These are phyloP conservation scores for Silurus asotus DNA, from an alignment of 2,113 vertebrate species.

Conservation along the genomic window DNA sequence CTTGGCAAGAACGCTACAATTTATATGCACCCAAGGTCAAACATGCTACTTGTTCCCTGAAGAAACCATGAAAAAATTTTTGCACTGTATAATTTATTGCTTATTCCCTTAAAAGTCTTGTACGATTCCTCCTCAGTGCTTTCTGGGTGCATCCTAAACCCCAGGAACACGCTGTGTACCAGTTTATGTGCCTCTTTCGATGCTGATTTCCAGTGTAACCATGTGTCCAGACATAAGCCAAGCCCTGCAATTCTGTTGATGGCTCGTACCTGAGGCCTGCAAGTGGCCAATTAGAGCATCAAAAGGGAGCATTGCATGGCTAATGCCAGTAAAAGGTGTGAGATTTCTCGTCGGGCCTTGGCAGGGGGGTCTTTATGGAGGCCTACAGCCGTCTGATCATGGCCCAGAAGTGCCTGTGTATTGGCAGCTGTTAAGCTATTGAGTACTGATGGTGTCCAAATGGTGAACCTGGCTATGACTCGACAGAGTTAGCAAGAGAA, in stretches of 20 bases:
- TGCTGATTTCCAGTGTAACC: neutral
- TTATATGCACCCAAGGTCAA: conserved; percentile 68
- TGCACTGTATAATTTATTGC: neutral
- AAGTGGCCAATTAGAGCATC: conserved; percentile 77
- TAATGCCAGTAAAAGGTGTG: conserved; percentile 79
- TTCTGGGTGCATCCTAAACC: neutral
- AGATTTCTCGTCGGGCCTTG: conserved; percentile 77
- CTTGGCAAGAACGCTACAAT: conserved; percentile 67
- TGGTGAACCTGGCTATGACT: conserved; percentile 63
- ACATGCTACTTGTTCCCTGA: conserved; percentile 60
- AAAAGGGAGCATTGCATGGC: conserved; percentile 75
- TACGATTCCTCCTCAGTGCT: neutral
- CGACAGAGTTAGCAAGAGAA: neutral
- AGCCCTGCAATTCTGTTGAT: conserved; percentile 4
- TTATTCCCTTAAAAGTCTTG: neutral
- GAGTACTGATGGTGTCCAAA: conserved; percentile 69
- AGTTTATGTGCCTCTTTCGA: neutral
- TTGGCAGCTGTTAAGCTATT: conserved; percentile 77
- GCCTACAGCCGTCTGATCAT: conserved; percentile 75
- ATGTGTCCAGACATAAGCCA: neutral
- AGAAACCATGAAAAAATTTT: neutral
- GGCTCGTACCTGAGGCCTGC: conserved; percentile 55
- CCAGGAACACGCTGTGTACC: neutral
- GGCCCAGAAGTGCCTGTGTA: conserved; percentile 71
- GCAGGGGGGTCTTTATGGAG: conserved; percentile 73